phyloP scores from a whole-genome alignment of 53 echinoderm and acorn worm genomes.

The Antedon mediterranea region DNA sequence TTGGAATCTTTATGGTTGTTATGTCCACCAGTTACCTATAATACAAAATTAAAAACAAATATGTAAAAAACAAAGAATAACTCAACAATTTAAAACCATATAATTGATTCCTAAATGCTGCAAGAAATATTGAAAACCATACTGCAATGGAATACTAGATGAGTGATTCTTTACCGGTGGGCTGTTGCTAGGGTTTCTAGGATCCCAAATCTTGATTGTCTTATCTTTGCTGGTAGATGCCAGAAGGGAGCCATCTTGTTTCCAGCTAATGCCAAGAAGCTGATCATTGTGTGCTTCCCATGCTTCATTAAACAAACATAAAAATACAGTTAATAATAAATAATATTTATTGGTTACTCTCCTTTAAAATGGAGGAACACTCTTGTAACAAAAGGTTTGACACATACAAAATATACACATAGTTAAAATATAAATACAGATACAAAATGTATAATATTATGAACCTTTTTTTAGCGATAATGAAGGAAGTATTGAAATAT shows the following conservation, averaged over 20 bases:
- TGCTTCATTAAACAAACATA: constrained; percentile 9
- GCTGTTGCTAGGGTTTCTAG: constrained; percentile 19
- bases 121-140: too few species aligned
- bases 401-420: too few species aligned
- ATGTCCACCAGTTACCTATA: constrained; percentile 74
- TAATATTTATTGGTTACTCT: too few species aligned
- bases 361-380: too few species aligned
- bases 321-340: background rate
- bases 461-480: too few species aligned
- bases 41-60: background rate
- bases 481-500: too few species aligned
- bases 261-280: constrained; percentile 80
- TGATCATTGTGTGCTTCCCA: constrained; percentile 54
- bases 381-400: background rate
- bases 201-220: constrained; percentile 67
- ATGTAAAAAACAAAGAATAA: too few species aligned
- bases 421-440: too few species aligned
- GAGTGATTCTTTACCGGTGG: background rate
- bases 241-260: constrained; percentile 61
- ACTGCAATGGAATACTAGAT: too few species aligned
- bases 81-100: constrained; percentile 1
- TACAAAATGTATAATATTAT: too few species aligned
- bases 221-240: constrained; percentile 83
- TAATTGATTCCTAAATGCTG: too few species aligned
- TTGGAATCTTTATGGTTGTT: constrained; percentile 58